Evolutionary conservation across 1,140 invertebrate genomes (phyloP), one percentile per base, ranked within the genome.

Genomic region (Bombus impatiens): DNA sequence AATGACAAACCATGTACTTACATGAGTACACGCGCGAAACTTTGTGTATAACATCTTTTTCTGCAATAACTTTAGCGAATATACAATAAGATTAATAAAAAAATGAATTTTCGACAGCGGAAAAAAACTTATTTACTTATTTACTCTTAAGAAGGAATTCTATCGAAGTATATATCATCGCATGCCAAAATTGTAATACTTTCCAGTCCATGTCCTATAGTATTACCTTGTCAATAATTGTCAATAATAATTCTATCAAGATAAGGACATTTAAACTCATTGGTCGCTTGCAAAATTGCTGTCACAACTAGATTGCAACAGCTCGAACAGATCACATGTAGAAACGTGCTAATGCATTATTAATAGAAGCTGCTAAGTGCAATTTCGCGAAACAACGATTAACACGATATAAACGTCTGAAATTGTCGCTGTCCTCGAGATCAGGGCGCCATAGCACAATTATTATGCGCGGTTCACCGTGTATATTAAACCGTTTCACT

Each of bases 401-500:
- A 67, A 87, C 57, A 15, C 72, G 86, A 84, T 81, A 89, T 77
- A 65, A 71, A 81, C 57, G 80, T 86, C 68, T 65, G 53, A 87
- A 68, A 88, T 75, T 90, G 70, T 74, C 67, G 68, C 78, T 57
- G 37, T 90, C 68, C 77, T 68, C 57, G 78, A 86, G 78, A 90
- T 82, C 78, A 28, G 74, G 67, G 76, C 47, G 42, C 77, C 86
- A 77, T 72, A 65, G 67, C 72, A 59, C 47, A 80, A 78, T 90
- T 83, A 90, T 90, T 90, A 90, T 83, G 79, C 79, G 44, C 40
- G 67, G 32, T 8, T 57, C 59, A 67, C 70, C 80, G 74, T 82
- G 89, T 90, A 90, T 86, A 90, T 75, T 80, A 84, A 80, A 47
- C 70, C 28, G 86, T 90, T 90, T 81, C 72, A 47, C 32, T 37